A percentile compares a stretch with the other conserved stretches of the same genome.
Evolutionary conservation across 2,888 invertebrate genomes (phyloP).

Genomic region (Crocallis elinguaria): DNA sequence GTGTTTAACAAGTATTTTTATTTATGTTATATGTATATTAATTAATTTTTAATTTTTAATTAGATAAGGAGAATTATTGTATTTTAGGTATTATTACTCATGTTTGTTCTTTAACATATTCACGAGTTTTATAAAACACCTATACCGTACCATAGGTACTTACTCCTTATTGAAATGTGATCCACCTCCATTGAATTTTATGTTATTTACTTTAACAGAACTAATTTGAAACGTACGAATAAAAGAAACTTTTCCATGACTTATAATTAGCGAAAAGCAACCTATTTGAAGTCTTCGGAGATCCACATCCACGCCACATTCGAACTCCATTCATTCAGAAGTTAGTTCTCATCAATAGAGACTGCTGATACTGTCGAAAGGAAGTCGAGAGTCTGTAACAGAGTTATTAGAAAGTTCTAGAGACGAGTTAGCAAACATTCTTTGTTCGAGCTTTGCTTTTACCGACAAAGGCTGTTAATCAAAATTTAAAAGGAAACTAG

Average conservation of each 20-base stretch:
- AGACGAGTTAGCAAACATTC: slow-evolving; percentile 13
- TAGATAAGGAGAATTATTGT: no score
- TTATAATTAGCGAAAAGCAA: slow-evolving; percentile 18
- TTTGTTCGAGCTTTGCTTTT: slow-evolving; percentile 14
- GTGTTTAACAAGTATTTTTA: no score
- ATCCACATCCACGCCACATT: slow-evolving; percentile 11
- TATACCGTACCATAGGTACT: no score
- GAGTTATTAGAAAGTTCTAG: slow-evolving; percentile 57
- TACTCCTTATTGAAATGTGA: no score
- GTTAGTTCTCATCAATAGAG: slow-evolving; percentile 31
- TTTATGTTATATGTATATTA: no score
- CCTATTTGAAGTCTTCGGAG: slow-evolving; percentile 7
- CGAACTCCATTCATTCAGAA: slow-evolving; percentile 21
- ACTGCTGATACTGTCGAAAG: slow-evolving; percentile 37
- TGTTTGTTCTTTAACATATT: no score
- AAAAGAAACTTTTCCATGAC: slow-evolving; percentile 13
- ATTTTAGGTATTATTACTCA: no score
- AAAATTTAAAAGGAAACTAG: slow-evolving; percentile 9
- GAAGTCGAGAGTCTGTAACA: slow-evolving; percentile 60
- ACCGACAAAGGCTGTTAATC: slow-evolving; percentile 12
- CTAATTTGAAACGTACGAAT: background rate
- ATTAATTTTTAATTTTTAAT: no score
- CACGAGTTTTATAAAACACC: no score
- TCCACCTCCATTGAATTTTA: background rate
- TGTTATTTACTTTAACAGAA: background rate